Conservation (phyloP, 2,113 vertebrate species). For the Phalacrocorax brasilianus region DNA sequence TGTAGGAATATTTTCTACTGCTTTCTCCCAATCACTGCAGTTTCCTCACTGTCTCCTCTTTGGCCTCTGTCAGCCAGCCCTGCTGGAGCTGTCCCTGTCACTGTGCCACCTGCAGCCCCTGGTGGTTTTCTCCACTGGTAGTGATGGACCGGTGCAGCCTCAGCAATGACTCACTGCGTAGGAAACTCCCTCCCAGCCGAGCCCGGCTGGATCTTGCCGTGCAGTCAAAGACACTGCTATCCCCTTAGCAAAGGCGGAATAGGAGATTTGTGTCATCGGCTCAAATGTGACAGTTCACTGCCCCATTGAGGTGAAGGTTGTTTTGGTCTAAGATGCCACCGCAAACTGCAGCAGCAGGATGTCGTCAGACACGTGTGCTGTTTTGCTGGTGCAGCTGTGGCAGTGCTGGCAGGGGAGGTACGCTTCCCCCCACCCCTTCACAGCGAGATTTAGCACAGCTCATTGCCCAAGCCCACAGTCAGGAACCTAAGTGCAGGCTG, state of each 20-base stretch:
- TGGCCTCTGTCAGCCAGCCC: background rate
- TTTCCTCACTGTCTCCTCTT: background rate
- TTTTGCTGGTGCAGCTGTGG: background rate
- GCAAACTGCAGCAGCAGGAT: background rate
- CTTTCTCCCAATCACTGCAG: background rate
- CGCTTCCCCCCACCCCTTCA: accelerated
- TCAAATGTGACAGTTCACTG: background rate
- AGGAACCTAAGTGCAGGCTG: background rate
- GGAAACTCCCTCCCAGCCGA: background rate
- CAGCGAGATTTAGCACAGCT: background rate
- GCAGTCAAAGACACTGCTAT: background rate
- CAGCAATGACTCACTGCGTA: background rate
- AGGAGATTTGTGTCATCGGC: background rate
- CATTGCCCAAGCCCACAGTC: background rate
- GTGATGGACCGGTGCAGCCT: background rate
- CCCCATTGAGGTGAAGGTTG: background rate
- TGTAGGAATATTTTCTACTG: background rate
- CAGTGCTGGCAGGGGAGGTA: background rate
- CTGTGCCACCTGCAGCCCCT: background rate
- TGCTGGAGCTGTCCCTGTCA: background rate
- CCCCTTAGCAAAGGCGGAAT: background rate
- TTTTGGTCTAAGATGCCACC: background rate
- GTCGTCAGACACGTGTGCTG: accelerated
- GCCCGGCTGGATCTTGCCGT: accelerated
- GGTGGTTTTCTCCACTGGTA: background rate